A percentile compares a stretch with the other conserved stretches of the same genome.
Evolutionary conservation across 2,888 invertebrate genomes (phyloP).

Genomic region (Caenorhabditis panamensis): DNA sequence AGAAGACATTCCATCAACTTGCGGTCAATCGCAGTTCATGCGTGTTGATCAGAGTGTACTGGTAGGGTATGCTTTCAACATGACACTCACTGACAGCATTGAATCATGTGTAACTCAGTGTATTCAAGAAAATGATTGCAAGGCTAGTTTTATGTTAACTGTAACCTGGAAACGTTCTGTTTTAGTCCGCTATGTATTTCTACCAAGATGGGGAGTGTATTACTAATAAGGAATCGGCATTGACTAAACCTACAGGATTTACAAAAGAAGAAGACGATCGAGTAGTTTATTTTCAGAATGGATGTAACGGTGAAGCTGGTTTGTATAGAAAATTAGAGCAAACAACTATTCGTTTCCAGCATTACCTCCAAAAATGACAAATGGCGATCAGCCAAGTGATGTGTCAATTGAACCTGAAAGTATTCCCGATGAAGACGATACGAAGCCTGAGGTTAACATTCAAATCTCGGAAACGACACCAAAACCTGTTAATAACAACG

Average conservation of each 20-base stretch:
- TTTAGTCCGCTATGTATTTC: slow-evolving; percentile 81
- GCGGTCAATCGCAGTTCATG: slow-evolving; percentile 74
- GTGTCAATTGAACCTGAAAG: too few species aligned
- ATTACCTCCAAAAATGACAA: too few species aligned
- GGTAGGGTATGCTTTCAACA: slow-evolving; percentile 77
- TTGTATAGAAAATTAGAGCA: background rate
- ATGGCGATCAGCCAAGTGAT: too few species aligned
- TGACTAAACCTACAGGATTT: slow-evolving; percentile 67
- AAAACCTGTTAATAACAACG: slow-evolving; percentile 11
- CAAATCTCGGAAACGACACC: slow-evolving; percentile 55
- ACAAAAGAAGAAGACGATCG: slow-evolving; percentile 67
- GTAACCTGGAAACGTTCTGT: too few species aligned
- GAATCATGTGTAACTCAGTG: slow-evolving; percentile 78
- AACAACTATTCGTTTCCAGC: too few species aligned
- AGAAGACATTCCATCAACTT: slow-evolving; percentile 72
- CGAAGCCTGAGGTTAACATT: slow-evolving; percentile 20
- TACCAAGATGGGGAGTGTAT: slow-evolving; percentile 81
- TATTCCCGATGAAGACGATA: slow-evolving; percentile 28
- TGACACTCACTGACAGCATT: slow-evolving; percentile 71
- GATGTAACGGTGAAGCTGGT: slow-evolving; percentile 61
- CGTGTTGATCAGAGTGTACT: slow-evolving; percentile 79
- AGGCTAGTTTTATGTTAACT: slow-evolving; percentile 66
- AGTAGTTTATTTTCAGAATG: slow-evolving; percentile 80
- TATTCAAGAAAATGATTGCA: slow-evolving; percentile 75
- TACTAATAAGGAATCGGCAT: slow-evolving; percentile 79